These are phyloP conservation scores for Xestia c-nigrum DNA, from an alignment of 2,888 invertebrate genomes.

Conservation along the genomic window DNA sequence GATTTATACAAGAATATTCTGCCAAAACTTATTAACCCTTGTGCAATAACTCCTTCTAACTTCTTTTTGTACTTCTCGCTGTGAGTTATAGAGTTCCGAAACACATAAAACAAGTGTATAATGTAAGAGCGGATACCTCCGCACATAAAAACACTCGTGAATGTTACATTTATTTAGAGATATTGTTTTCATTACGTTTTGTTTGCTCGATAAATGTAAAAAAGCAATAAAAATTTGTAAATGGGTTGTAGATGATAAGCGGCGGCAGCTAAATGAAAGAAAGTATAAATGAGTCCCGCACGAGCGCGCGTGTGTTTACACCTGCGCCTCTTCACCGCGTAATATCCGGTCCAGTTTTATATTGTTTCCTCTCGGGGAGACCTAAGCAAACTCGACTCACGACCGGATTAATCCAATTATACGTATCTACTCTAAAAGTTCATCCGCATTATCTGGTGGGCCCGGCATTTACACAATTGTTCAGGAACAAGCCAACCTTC, in stretches of 20 bases:
- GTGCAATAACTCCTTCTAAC: constrained; percentile 58
- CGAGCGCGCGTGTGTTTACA: constrained; percentile 81
- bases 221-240: constrained; percentile 68
- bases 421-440: constrained; percentile 77
- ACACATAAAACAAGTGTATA: constrained; percentile 65
- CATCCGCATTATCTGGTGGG: constrained; percentile 73
- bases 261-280: constrained; percentile 79
- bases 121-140: constrained; percentile 60
- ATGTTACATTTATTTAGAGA: constrained; percentile 67
- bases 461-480: constrained; percentile 64
- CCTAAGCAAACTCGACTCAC: constrained; percentile 85
- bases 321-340: constrained; percentile 85
- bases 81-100: constrained; percentile 67
- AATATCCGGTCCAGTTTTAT: constrained; percentile 88
- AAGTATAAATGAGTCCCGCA: constrained; percentile 80
- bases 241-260: constrained; percentile 68
- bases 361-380: constrained; percentile 83
- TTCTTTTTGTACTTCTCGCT: constrained; percentile 54
- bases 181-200: constrained; percentile 71
- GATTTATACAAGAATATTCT: constrained; percentile 49
- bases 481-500: constrained; percentile 49
- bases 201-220: constrained; percentile 66
- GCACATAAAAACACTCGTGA: constrained; percentile 64
- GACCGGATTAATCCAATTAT: constrained; percentile 86
- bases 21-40: constrained; percentile 52